Evolutionary conservation across 2,797 vertebrate genomes (phyloP).

Genomic region (Propithecus deckenii): DNA sequence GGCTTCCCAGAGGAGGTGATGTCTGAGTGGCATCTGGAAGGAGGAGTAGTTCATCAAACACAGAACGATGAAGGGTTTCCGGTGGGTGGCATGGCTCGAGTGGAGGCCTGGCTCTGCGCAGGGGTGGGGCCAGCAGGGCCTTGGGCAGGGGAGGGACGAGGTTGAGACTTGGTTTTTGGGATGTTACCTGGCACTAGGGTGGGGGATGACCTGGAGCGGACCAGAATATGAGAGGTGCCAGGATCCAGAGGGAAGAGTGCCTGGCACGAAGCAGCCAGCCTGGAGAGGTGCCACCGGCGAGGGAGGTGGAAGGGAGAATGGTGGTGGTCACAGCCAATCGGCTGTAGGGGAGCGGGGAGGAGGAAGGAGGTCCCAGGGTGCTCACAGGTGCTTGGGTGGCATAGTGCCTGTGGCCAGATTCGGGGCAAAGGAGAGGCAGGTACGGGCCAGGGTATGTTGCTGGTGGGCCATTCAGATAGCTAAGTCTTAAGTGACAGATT

Average conservation of each 20-base stretch:
- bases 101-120: background rate
- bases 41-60: background rate
- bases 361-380: background rate
- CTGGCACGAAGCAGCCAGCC: background rate
- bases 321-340: background rate
- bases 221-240: background rate
- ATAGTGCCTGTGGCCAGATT: background rate
- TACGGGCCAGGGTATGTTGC: rapidly evolving
- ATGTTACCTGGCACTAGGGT: background rate
- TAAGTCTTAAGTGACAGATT: background rate
- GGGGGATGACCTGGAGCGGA: background rate
- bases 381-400: background rate
- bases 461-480: background rate
- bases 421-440: background rate
- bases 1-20: background rate
- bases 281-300: rapidly evolving
- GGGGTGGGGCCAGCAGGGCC: background rate
- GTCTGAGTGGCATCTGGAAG: background rate
- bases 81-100: background rate
- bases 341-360: background rate
- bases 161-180: background rate
- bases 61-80: background rate
- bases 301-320: background rate
- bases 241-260: background rate
- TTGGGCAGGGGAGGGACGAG: background rate